Evolutionary conservation across 2,113 vertebrate genomes (phyloP), one percentile per base, ranked within the genome.

Genomic region (Eclectus roratus): DNA sequence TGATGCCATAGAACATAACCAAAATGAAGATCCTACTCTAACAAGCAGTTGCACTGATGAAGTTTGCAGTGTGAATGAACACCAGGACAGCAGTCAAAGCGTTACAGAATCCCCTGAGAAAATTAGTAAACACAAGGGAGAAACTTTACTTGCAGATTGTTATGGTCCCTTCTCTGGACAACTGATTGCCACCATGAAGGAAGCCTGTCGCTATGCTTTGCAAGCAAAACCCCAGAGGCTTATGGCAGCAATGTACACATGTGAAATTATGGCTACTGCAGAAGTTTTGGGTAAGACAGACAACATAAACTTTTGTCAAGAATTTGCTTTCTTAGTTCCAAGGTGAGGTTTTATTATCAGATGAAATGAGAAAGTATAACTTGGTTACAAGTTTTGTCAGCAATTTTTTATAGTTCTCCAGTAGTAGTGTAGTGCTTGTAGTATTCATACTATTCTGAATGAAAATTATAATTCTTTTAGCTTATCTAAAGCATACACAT

Each of bases 201-300:
- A 99, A 77, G 98, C 98, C 0, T 99, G 99, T 86, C 99, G 99
- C 24, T 98, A 98, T 0, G 99, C 99, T 11, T 98, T 99, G 96
- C 99, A 99, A 33, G 98, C 98, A 39, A 97, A 99, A 70, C 99
- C 99, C 0, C 99, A 99, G 97, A 98, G 99, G 8, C 99, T 99
- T 29, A 99, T 99, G 98, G 98, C 98, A n/a, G 99, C 99, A 2
- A 99, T 99, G 99, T 99, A 99, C 89, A 99, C 99, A 0, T 99
- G 99, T 55, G 99, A 99, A 89, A 99, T 99, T 90, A 99, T 99
- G 98, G 98, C 99, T 64, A 99, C 99, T 6, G 98, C 98, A 3
- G 99, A 99, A 17, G 99, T 99, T 61, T 94, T 99, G 12, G 99
- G 99, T 99, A 98, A 99, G 98, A 70, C n/a, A 1, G 2, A 29